A percentile compares a stretch with the other conserved stretches of the same genome.
Evolutionary conservation across 1,140 invertebrate genomes (phyloP).

Genomic region (Thereuonema tuberculata): DNA sequence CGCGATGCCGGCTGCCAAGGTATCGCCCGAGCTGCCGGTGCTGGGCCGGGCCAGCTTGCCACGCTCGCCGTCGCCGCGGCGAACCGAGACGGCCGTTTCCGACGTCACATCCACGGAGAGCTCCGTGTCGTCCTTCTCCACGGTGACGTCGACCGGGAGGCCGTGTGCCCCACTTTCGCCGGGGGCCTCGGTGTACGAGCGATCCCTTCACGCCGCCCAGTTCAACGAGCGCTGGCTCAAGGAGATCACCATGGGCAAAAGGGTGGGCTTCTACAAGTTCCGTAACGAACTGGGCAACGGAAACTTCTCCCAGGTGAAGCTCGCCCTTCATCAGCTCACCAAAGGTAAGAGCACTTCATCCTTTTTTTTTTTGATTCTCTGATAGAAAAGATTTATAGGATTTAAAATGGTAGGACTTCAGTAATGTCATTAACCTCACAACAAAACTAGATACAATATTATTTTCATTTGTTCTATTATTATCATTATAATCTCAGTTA

Average conservation of each 20-base stretch:
- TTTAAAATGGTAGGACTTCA: no score
- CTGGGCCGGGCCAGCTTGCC: neutral
- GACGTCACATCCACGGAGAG: neutral
- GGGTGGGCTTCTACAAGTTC: constrained; percentile 53
- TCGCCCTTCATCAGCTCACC: constrained; percentile 66
- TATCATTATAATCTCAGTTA: no score
- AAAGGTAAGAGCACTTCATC: constrained; percentile 51
- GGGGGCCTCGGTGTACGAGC: constrained; percentile 20
- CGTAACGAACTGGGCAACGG: constrained; percentile 60
- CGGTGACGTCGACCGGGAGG: neutral
- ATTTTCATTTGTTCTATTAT: no score
- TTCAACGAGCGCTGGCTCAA: constrained; percentile 40
- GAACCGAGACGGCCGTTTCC: neutral
- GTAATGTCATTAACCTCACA: no score
- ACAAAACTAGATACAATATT: no score
- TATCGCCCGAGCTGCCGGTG: neutral
- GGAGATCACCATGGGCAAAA: constrained; percentile 45
- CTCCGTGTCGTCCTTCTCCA: neutral
- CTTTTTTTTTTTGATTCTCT: constrained; percentile 11
- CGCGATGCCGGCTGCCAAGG: neutral
- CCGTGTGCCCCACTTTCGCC: neutral
- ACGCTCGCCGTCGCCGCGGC: neutral
- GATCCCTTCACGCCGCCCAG: constrained; percentile 26
- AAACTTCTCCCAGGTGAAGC: constrained; percentile 80
- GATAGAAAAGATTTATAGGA: constrained; percentile 5